A percentile compares a stretch with the other conserved stretches of the same genome.
Conservation (phyloP, 2,113 vertebrate genomes). For the Cephalopholis sonnerati region DNA sequence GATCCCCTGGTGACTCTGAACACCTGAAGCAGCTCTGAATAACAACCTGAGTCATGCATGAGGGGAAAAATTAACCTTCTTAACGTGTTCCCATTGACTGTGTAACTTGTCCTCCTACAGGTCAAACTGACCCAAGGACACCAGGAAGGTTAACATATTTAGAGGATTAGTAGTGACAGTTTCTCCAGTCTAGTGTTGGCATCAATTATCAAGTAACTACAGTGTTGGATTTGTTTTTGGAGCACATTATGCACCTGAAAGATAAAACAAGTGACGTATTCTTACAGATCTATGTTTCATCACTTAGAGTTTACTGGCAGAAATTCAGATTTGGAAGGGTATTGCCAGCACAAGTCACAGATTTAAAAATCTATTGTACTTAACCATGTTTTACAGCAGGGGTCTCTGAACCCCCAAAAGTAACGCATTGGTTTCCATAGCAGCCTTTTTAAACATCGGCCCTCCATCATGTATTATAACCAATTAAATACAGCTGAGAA, state of each 20-base stretch:
- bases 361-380: background rate
- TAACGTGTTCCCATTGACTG: too few species aligned
- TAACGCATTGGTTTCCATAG: background rate
- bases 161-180: background rate
- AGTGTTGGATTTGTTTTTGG: background rate
- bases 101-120: too few species aligned
- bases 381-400: background rate
- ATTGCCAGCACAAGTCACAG: background rate
- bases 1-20: slow-evolving; percentile 7
- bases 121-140: too few species aligned
- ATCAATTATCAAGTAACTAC: background rate
- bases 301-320: background rate
- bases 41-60: slow-evolving; percentile 24
- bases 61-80: background rate
- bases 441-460: background rate
- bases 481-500: background rate
- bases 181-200: background rate
- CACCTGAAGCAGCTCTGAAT: slow-evolving; percentile 15
- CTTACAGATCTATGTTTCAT: background rate
- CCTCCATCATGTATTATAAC: background rate
- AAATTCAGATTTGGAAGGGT: background rate
- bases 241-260: background rate
- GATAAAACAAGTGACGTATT: background rate
- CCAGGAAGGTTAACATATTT: background rate
- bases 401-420: background rate